These are phyloP conservation scores for Tinea semifulvella DNA, from an alignment of 2,888 invertebrate species.

Conservation along the genomic window DNA sequence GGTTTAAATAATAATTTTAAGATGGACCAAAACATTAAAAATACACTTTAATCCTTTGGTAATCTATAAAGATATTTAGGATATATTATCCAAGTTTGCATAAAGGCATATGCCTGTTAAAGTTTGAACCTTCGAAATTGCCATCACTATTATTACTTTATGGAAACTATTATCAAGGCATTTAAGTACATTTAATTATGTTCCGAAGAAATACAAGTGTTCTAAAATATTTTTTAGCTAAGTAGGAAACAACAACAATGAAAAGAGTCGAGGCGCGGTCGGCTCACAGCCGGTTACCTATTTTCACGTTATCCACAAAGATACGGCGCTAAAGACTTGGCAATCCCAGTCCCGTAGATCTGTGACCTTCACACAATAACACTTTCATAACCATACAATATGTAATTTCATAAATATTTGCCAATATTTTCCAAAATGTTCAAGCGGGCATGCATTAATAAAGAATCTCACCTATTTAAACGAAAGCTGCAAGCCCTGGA, in stretches of 20 bases:
- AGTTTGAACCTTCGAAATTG: no score
- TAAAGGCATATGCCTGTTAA: no score
- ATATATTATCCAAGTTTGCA: no score
- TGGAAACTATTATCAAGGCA: no score
- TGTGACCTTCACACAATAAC: constrained; percentile 45
- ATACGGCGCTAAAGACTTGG: constrained; percentile 45
- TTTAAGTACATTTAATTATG: no score
- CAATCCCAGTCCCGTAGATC: constrained; percentile 31
- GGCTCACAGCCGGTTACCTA: constrained; percentile 18
- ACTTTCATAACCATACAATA: constrained; percentile 17
- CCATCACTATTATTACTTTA: no score
- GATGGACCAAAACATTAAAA: no score
- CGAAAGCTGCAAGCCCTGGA: constrained; percentile 59
- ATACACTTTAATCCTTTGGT: no score
- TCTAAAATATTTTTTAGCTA: no score
- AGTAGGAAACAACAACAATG: neutral
- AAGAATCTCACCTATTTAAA: constrained; percentile 62
- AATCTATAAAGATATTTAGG: no score
- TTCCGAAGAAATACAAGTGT: no score
- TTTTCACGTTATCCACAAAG: constrained; percentile 53
- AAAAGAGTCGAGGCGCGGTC: constrained; percentile 2
- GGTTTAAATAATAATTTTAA: no score
- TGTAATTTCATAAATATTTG: constrained; percentile 53
- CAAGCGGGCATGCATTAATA: constrained; percentile 39
- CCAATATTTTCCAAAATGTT: constrained; percentile 61